Evolutionary conservation across 1,140 invertebrate species (phyloP).

Genomic region (Latrodectus geometricus): DNA sequence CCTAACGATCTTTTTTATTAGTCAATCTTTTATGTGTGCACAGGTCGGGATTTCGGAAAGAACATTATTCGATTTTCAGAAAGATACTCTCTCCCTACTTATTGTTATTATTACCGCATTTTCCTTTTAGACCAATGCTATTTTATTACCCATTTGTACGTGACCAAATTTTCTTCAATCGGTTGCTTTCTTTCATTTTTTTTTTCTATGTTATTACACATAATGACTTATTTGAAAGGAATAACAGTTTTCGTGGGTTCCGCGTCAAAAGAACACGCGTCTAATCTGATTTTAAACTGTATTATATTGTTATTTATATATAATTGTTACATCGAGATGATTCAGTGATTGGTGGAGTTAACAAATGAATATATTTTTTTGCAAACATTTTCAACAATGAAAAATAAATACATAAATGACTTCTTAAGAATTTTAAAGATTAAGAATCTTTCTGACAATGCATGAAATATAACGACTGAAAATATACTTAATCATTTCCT

Average conservation of each 20-base stretch:
- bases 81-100: constrained; percentile 21
- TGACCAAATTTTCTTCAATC: constrained; percentile 15
- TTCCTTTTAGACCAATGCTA: neutral
- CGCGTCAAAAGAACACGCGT: too few species aligned
- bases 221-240: neutral
- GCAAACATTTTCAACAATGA: too few species aligned
- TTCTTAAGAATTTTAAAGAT: too few species aligned
- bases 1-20: constrained; percentile 4
- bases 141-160: constrained; percentile 20
- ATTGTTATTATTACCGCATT: constrained; percentile 30
- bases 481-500: too few species aligned
- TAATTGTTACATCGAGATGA: too few species aligned
- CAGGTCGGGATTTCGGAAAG: constrained; percentile 5
- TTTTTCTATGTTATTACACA: neutral
- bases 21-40: neutral
- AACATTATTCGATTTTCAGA: constrained; percentile 31
- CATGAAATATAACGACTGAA: too few species aligned
- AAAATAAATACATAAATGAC: too few species aligned
- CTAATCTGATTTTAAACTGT: too few species aligned
- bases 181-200: neutral
- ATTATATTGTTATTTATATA: too few species aligned
- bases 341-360: too few species aligned
- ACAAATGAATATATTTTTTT: too few species aligned
- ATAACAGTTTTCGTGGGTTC: neutral
- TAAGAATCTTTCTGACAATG: too few species aligned